Percentiles rank a stretch among this genome's conserved stretches.
These are phyloP conservation scores for Luehdorfia chinensis DNA, from an alignment of 1,140 invertebrate species.

Conservation along the genomic window DNA sequence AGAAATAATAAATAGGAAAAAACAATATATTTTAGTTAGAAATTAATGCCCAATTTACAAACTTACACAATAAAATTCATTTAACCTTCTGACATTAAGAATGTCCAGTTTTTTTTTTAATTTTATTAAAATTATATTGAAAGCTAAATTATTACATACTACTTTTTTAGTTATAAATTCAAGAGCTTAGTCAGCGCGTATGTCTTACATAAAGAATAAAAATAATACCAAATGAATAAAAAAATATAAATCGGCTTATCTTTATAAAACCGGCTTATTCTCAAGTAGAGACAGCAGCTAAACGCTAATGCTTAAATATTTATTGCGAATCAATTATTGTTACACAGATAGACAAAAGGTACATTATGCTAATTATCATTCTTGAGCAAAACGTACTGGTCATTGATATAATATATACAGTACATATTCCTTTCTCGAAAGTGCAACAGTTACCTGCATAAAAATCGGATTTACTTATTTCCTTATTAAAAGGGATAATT, in stretches of 20 bases:
- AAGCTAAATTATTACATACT: too few relatives aligned
- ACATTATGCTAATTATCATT: slow-evolving; percentile 5
- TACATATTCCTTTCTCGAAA: neutral
- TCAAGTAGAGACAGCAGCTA: slow-evolving; percentile 45
- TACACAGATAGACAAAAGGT: too few relatives aligned
- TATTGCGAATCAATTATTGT: too few relatives aligned
- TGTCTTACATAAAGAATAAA: slow-evolving; percentile 44
- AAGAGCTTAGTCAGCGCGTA: slow-evolving; percentile 32
- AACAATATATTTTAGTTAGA: too few relatives aligned
- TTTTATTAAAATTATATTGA: too few relatives aligned
- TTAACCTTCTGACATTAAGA: too few relatives aligned
- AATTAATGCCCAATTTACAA: too few relatives aligned
- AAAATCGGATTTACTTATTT: neutral
- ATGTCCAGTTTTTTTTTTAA: too few relatives aligned
- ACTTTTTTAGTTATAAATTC: slow-evolving; percentile 43
- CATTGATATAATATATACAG: too few relatives aligned
- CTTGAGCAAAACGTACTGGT: neutral
- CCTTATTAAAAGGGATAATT: slow-evolving; percentile 10
- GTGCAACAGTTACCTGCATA: too few relatives aligned
- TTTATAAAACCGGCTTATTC: slow-evolving; percentile 70
- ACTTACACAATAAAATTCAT: too few relatives aligned
- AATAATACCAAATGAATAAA: slow-evolving; percentile 43
- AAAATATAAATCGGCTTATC: slow-evolving; percentile 73
- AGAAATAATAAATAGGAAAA: too few relatives aligned
- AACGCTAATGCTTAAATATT: neutral